Base-by-base conservation (phyloP, 1,140 invertebrate species). In the Lepidurus arcticus region DNA sequence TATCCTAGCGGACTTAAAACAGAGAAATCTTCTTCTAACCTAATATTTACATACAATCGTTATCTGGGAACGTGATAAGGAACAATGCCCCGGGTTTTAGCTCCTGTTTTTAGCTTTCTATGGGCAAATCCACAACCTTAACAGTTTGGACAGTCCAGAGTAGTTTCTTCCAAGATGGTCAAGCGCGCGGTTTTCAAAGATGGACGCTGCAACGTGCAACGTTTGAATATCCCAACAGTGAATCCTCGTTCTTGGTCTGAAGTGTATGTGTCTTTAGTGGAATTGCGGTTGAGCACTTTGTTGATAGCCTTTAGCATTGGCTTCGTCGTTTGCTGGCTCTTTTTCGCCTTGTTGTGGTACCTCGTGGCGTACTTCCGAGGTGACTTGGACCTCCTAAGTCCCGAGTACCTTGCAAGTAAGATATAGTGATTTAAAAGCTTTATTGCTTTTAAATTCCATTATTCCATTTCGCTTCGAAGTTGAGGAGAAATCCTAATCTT, bases 91-190 rank as follows among this genome's bases (percentile, higher is more conserved):
- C 21, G 5, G 16, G 4, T 13, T 13, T 13, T n/a, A 65, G 11
- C 47, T 13, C 21, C 47, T 16, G 53, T 21, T 65, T 65, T 65
- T 21, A 13, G 21, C 21, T 16, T 7, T 21, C 53, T 7, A n/a
- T 13, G 53, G 53, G 16, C 53, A 34, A 34, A 34, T 34, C 34
- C 34, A 34, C 34, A 34, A 34, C 34, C 34, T 3, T 4, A 34
- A 34, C 34, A 34, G 34, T 34, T 34, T 34, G 4, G 34, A 26
- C 26, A 26, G 26, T 26, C 34, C 34, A 34, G 34, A 34, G 3
- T 34, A 65, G 53, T 65, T 65, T 65, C 53, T 65, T 65, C 53
- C 53, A 65, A 65, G 53, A 65, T 65, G 53, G 53, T 65, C n/a
- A 65, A 65, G 8, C 53, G 53, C 53, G 53, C 53, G 53, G 53